Conservation (phyloP, 1,140 invertebrate species). For the Panagrolaimus sp. region DNA sequence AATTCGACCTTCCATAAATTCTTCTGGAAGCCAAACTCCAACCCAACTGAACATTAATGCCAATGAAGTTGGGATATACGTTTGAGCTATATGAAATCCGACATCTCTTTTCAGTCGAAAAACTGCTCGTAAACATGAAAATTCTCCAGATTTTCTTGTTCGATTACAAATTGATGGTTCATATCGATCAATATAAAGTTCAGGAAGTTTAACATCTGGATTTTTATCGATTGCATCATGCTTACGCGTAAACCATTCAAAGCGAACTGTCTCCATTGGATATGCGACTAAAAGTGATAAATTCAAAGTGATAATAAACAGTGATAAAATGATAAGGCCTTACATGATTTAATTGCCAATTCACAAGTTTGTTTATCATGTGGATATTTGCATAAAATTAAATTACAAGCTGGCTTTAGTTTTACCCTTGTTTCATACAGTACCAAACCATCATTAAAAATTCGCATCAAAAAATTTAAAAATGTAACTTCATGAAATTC, state of each 20-base stretch:
- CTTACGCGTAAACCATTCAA: slow-evolving; percentile 58
- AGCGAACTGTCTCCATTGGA: slow-evolving; percentile 56
- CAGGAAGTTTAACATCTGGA: slow-evolving; percentile 57
- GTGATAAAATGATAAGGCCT: slow-evolving; percentile 12
- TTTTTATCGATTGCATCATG: slow-evolving; percentile 58
- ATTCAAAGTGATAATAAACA: neutral
- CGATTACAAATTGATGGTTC: slow-evolving; percentile 51
- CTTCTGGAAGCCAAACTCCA: slow-evolving; percentile 57
- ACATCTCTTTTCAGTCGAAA: slow-evolving; percentile 80
- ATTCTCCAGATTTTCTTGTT: slow-evolving; percentile 62
- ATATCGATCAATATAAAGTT: slow-evolving; percentile 54
- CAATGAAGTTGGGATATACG: slow-evolving; percentile 76
- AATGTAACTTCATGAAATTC: slow-evolving; percentile 69
- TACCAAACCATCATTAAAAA: slow-evolving; percentile 67
- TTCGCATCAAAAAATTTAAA: slow-evolving; percentile 68
- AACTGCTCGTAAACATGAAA: slow-evolving; percentile 68
- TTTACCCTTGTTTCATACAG: slow-evolving; percentile 66
- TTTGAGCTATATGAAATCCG: slow-evolving; percentile 79
- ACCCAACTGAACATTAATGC: slow-evolving; percentile 80
- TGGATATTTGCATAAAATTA: slow-evolving; percentile 59
- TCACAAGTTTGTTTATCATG: slow-evolving; percentile 60
- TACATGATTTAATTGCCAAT: slow-evolving; percentile 57
- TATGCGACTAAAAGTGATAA: slow-evolving; percentile 51
- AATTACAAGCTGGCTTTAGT: slow-evolving; percentile 57
- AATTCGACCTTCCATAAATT: slow-evolving; percentile 59